A percentile compares a stretch with the other conserved stretches of the same genome.
Evolutionary conservation across 2,113 vertebrate species (phyloP).

Genomic region (Telmatochromis sp.): DNA sequence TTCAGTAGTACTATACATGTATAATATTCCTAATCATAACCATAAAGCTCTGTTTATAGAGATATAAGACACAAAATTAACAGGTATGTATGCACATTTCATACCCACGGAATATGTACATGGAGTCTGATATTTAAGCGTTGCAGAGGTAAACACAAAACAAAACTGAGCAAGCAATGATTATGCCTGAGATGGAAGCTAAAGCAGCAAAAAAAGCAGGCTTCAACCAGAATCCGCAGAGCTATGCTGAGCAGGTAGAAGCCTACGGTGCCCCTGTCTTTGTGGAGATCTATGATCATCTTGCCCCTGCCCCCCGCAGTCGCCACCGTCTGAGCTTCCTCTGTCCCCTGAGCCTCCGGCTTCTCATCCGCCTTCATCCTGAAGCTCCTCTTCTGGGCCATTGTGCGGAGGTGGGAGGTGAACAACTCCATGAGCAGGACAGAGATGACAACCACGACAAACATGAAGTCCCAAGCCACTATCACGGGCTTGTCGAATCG

Average conservation of each 20-base stretch:
- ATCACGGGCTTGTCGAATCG: background rate
- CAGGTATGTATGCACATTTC: background rate
- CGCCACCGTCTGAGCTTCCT: background rate
- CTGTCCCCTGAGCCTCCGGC: background rate
- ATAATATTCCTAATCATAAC: background rate
- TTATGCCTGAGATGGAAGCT: constrained; percentile 20
- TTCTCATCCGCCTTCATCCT: background rate
- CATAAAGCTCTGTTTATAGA: background rate
- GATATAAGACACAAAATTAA: background rate
- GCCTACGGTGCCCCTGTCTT: constrained; percentile 33
- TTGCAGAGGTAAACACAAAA: constrained; percentile 42
- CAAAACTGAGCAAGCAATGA: constrained; percentile 16
- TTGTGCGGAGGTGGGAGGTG: constrained; percentile 19
- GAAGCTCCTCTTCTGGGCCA: constrained; percentile 20
- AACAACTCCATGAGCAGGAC: constrained; percentile 57
- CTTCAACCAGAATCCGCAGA: constrained; percentile 39
- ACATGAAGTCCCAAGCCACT: constrained; percentile 40
- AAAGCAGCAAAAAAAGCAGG: constrained; percentile 52
- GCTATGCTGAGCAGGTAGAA: constrained; percentile 57
- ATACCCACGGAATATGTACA: background rate
- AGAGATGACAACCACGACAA: constrained; percentile 32
- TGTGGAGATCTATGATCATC: constrained; percentile 37
- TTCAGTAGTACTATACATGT: background rate
- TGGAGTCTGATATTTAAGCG: background rate
- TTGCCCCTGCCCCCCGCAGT: background rate